These are phyloP conservation scores for Saccostrea glomerata DNA, from an alignment of 1,140 invertebrate genomes.

Conservation along the genomic window DNA sequence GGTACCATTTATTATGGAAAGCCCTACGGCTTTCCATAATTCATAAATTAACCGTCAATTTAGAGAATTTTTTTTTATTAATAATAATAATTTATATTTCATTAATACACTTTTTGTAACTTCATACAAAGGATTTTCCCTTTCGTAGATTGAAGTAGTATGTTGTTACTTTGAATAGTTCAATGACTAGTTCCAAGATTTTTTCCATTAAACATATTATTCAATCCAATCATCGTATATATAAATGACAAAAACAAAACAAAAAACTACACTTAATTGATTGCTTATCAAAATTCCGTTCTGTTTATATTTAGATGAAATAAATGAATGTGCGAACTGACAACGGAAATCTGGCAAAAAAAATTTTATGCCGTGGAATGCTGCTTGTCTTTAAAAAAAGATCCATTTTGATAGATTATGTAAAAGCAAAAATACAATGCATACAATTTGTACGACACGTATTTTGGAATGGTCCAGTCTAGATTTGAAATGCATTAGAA, in stretches of 20 bases:
- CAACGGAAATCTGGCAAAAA: constrained; percentile 29
- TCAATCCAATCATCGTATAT: not conserved
- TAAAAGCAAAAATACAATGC: not conserved
- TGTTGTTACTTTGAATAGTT: too few species aligned
- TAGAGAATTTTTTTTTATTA: too few species aligned
- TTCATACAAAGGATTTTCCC: too few species aligned
- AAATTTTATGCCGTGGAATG: not conserved
- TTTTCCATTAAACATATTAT: not conserved
- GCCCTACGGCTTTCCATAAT: too few species aligned
- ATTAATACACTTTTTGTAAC: too few species aligned
- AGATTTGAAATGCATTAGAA: not conserved
- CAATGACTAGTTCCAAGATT: too few species aligned
- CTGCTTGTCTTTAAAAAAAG: constrained; percentile 21
- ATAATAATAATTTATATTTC: too few species aligned
- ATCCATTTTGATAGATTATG: constrained; percentile 5
- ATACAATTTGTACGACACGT: not conserved
- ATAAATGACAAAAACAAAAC: not conserved
- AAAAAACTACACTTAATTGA: not conserved
- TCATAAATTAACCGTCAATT: too few species aligned
- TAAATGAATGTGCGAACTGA: constrained; percentile 27
- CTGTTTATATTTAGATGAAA: constrained; percentile 9
- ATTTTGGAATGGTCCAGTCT: constrained; percentile 33
- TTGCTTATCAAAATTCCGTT: not conserved
- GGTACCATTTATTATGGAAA: too few species aligned
- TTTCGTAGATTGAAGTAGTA: too few species aligned